phyloP scores from a whole-genome alignment of 2,113 vertebrate species.

The Seriola rivoliana region DNA sequence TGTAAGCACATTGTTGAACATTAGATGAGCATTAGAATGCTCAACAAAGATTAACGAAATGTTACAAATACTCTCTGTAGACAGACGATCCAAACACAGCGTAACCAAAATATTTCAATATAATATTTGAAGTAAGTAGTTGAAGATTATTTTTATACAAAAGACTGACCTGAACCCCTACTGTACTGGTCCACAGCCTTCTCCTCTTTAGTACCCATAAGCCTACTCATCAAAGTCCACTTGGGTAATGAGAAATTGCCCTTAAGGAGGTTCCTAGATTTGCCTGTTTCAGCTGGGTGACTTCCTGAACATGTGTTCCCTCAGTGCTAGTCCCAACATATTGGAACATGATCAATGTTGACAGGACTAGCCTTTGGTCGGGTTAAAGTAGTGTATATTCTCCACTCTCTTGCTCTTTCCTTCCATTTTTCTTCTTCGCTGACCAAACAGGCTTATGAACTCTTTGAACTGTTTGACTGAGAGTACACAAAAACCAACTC shows the following conservation, averaged over 20 bases:
- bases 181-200: too few relatives aligned
- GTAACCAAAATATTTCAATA: neutral
- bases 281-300: conserved; percentile 21
- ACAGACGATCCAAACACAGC: too few relatives aligned
- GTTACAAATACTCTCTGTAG: too few relatives aligned
- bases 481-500: conserved; percentile 29
- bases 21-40: too few relatives aligned
- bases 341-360: conserved; percentile 71
- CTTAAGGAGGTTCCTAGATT: conserved; percentile 4
- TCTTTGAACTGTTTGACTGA: conserved; percentile 67
- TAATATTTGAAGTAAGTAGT: neutral
- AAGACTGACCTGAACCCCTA: conserved; percentile 7
- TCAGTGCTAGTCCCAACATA: conserved; percentile 25
- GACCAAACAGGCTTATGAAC: conserved; percentile 63
- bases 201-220: neutral
- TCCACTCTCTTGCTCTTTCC: conserved; percentile 45
- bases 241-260: conserved; percentile 10
- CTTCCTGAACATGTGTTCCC: conserved; percentile 50
- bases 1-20: too few relatives aligned
- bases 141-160: neutral
- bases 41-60: too few relatives aligned
- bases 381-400: conserved; percentile 60
- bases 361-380: conserved; percentile 60
- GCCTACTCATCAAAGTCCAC: neutral
- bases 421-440: conserved; percentile 68